Evolutionary conservation across 2,888 invertebrate species (phyloP), one percentile per base, ranked within the genome.

Genomic region (Camptogramma bilineatum): DNA sequence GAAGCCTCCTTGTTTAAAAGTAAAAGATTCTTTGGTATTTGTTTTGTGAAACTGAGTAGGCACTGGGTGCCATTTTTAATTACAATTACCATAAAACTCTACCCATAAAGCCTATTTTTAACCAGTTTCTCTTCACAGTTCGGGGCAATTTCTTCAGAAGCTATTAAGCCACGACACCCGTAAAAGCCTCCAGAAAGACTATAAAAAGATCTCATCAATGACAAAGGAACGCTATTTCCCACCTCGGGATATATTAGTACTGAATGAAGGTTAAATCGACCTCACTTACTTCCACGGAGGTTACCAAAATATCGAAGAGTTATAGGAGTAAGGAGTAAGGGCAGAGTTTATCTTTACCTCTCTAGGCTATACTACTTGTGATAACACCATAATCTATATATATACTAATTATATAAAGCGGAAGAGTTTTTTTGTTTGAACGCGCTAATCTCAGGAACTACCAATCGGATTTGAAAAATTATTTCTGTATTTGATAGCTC

Each of bases 171-270:
- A 34, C 53, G 52, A 59, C 28, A 44, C 54, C 51, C 55, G 51
- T 66, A 61, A 66, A 69, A 52, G 62, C 57, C 54, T 56, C 61
- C 59, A 58, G 64, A 69, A 63, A 55, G 60, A 50, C 53, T 52
- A 52, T 66, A 63, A 66, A 67, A 69, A 69, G 65, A 54, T 58
- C 62, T 65, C 65, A 66, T 69, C 65, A 69, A 63, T 58, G 65
- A 69, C 68, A 65, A 69, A 69, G 61, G 61, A 60, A 55, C 59
- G 44, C 42, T 52, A 65, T 65, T 65, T 65, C 54, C 46, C 55
- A 47, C 44, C 50, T 21, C 21, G 2, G 17, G 48, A 16, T 39
- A 44, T 42, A 57, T 57, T 39, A 48, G 24, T 44, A 39, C 24
- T 4, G 24, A 48, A 48, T 48, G 19, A 21, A 19, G 48, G 21